A percentile compares a stretch with the other conserved stretches of the same genome.
Conservation (phyloP, 1,140 invertebrate species). For the Pararge aegeria region DNA sequence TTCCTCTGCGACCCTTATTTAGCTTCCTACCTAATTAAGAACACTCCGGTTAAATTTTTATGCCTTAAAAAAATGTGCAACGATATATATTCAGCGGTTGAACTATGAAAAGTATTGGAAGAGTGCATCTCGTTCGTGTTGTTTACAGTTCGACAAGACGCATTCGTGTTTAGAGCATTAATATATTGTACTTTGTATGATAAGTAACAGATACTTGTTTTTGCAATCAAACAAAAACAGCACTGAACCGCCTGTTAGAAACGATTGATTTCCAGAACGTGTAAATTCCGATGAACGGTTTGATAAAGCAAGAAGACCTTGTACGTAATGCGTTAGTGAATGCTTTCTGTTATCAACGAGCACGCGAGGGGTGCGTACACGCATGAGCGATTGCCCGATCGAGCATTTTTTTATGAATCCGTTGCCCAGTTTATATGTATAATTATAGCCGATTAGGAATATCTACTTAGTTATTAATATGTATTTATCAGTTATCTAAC, state of each 20-base stretch:
- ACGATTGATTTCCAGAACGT: constrained; percentile 32
- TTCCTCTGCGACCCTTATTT: too few relatives aligned
- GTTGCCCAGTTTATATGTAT: constrained; percentile 1
- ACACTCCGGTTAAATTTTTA: too few relatives aligned
- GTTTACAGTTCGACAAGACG: too few relatives aligned
- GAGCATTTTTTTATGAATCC: constrained; percentile 20
- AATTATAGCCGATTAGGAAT: neutral
- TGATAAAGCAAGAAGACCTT: constrained; percentile 50
- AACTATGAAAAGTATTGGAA: too few relatives aligned
- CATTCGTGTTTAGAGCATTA: too few relatives aligned
- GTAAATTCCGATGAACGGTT: constrained; percentile 27
- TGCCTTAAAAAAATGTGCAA: too few relatives aligned
- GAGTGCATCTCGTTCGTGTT: too few relatives aligned
- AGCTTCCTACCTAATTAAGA: too few relatives aligned
- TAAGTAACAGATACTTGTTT: constrained; percentile 19
- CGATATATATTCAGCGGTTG: too few relatives aligned
- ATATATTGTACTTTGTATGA: neutral
- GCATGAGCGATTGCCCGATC: constrained; percentile 30
- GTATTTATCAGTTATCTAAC: constrained; percentile 8
- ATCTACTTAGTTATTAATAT: neutral
- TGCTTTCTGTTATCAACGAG: constrained; percentile 39
- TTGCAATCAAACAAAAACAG: constrained; percentile 25
- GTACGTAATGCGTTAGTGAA: constrained; percentile 35
- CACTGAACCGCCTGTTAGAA: constrained; percentile 16
- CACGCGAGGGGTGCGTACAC: constrained; percentile 47